Percentiles rank a stretch among this genome's conserved stretches.
Evolutionary conservation across 2,888 invertebrate genomes (phyloP).

Genomic region (Drosophila meridiana): DNA sequence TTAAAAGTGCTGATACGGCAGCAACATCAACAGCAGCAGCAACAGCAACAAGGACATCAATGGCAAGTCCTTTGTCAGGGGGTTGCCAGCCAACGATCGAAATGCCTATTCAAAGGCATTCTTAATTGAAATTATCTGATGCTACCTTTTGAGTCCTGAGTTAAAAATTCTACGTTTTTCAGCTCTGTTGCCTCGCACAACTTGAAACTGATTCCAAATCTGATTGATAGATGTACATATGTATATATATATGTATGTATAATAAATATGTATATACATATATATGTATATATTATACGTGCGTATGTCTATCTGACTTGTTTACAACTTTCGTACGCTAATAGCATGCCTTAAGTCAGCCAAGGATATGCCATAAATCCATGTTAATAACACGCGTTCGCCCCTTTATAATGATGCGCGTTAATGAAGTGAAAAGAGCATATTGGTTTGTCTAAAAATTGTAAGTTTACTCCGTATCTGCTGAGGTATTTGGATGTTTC

Average conservation of each 20-base stretch:
- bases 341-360: slow-evolving; percentile 71
- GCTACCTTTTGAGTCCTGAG: slow-evolving; percentile 53
- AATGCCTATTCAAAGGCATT: slow-evolving; percentile 71
- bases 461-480: too few relatives aligned
- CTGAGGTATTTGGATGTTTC: not conserved
- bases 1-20: slow-evolving; percentile 77
- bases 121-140: slow-evolving; percentile 80
- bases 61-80: slow-evolving; percentile 55
- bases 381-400: slow-evolving; percentile 68
- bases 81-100: slow-evolving; percentile 61
- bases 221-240: slow-evolving; percentile 36
- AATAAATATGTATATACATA: not conserved
- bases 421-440: not conserved
- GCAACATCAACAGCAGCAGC: not conserved
- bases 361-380: slow-evolving; percentile 78
- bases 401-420: slow-evolving; percentile 17
- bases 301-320: slow-evolving; percentile 17
- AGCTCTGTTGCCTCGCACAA: slow-evolving; percentile 58
- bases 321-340: slow-evolving; percentile 72
- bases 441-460: not conserved
- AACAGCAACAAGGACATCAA: slow-evolving; percentile 63
- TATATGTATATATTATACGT: slow-evolving; percentile 6
- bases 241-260: not conserved
- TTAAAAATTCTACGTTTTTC: slow-evolving; percentile 67
- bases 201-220: slow-evolving; percentile 27